Base-by-base conservation (phyloP, 2,888 invertebrate genomes). In the Euplagia quadripunctaria region DNA sequence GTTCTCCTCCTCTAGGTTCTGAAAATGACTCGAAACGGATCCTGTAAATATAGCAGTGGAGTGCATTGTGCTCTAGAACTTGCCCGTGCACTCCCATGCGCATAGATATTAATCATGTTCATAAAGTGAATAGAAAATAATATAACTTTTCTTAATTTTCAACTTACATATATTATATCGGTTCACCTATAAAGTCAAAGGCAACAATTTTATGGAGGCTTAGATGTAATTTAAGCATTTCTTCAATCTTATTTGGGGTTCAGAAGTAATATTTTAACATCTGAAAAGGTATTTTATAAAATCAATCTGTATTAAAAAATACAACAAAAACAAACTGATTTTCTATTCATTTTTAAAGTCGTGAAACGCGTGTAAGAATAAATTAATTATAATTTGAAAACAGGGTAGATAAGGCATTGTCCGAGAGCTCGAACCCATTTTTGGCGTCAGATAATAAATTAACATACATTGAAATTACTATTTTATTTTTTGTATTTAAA, bases 351-450 rank as follows among this genome's bases (percentile, higher is more conserved):
- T 52, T 63, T 68, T 41, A 64, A 68, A 71, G 75, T 72, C 73
- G 65, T 70, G 71, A 83, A 74, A 79, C 75, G 68, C 75, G 80
- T 83, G 75, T 71, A 72, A 41, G 79, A 81, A 83, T 83, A 82
- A 66, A 71, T 83, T 75, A 76, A 79, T 80, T 77, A 72, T 79
- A 83, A 83, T 82, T 83, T 79, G 17, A 64, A 84, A 82, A 77
- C 67, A 73, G 66, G 14, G 14, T 66, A 31, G 43, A n/a, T 31
- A 16, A 68, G 65, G 16, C 68, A 68, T 63, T 71, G 71, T 20
- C 64, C 65, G 61, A 64, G 42, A 51, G 42, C 9, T 43, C 67
- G 61, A 43, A 52, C n/a, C 31, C 7, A 17, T 46, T 67, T 46
- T 70, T 63, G 42, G 52, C 11, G n/a, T 46, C 55, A 43, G 20